These are phyloP conservation scores for Tragelaphus buxtoni DNA, from an alignment of 2,113 vertebrate species.

Conservation along the genomic window DNA sequence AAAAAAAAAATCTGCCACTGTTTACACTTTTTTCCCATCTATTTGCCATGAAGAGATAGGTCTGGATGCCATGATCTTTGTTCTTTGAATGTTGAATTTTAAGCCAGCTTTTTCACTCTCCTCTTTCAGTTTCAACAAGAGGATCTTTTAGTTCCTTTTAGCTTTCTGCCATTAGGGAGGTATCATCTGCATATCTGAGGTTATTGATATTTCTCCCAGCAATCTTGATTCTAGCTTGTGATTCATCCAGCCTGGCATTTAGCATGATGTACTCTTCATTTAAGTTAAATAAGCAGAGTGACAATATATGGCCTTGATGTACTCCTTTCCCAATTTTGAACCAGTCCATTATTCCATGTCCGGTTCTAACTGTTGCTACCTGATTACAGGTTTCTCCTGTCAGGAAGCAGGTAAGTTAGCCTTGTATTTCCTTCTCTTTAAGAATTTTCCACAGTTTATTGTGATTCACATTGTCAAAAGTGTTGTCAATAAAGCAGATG, in stretches of 20 bases:
- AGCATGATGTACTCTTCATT: background rate
- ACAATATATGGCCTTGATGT: background rate
- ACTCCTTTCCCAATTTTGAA: background rate
- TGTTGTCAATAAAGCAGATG: background rate
- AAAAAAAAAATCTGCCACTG: background rate
- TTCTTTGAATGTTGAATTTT: background rate
- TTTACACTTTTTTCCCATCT: background rate
- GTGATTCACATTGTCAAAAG: background rate
- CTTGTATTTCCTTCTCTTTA: background rate
- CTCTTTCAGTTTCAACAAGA: background rate
- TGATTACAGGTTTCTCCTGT: background rate
- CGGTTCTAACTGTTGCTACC: background rate
- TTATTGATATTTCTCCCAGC: background rate
- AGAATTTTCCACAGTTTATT: background rate
- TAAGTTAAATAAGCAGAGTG: background rate
- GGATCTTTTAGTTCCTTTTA: background rate
- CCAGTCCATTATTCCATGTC: background rate
- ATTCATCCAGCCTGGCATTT: background rate
- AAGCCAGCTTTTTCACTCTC: background rate
- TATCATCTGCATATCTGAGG: background rate
- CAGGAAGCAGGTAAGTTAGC: background rate
- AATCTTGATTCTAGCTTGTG: background rate
- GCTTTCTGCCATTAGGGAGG: accelerated
- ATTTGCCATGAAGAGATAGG: background rate
- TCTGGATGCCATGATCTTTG: background rate